phyloP scores from a whole-genome alignment of 2,113 vertebrate species.

The Toxotes jaculatrix region DNA sequence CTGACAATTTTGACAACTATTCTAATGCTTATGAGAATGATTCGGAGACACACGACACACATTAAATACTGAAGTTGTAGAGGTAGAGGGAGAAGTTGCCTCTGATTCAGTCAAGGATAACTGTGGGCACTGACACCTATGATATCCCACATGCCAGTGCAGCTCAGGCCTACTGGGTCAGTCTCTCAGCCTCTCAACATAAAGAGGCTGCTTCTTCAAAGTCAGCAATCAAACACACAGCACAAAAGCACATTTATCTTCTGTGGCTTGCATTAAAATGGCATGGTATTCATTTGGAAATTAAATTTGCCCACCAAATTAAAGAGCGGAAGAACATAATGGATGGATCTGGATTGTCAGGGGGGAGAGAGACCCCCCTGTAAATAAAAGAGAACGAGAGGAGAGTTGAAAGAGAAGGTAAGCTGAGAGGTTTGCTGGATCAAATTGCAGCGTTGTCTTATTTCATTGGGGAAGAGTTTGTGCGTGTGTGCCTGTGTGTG shows the following conservation, averaged over 20 bases:
- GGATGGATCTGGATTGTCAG: constrained; percentile 69
- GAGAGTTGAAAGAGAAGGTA: constrained; percentile 65
- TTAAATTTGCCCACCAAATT: constrained; percentile 82
- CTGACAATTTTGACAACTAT: not conserved
- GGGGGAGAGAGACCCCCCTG: constrained; percentile 30
- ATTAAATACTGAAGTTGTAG: constrained; percentile 6
- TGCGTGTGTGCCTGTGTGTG: constrained; percentile 36
- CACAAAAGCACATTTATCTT: constrained; percentile 80
- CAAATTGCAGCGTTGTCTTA: constrained; percentile 74
- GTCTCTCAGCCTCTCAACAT: constrained; percentile 53
- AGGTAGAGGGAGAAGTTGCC: not conserved
- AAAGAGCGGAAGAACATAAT: constrained; percentile 78
- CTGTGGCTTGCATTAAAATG: constrained; percentile 71
- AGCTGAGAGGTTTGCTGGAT: constrained; percentile 69
- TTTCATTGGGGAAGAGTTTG: constrained; percentile 66
- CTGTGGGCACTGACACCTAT: constrained; percentile 2
- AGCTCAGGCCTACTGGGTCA: constrained; percentile 47
- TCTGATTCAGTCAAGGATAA: constrained; percentile 4
- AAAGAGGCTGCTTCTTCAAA: constrained; percentile 70
- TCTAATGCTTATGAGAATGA: not conserved
- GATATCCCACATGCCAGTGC: constrained; percentile 44
- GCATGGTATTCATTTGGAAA: constrained; percentile 79
- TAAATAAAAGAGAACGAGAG: constrained; percentile 67
- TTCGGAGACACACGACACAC: not conserved
- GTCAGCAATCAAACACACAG: constrained; percentile 75